These are phyloP conservation scores for Spondyliosoma cantharus DNA, from an alignment of 2,797 vertebrate genomes.

Conservation along the genomic window DNA sequence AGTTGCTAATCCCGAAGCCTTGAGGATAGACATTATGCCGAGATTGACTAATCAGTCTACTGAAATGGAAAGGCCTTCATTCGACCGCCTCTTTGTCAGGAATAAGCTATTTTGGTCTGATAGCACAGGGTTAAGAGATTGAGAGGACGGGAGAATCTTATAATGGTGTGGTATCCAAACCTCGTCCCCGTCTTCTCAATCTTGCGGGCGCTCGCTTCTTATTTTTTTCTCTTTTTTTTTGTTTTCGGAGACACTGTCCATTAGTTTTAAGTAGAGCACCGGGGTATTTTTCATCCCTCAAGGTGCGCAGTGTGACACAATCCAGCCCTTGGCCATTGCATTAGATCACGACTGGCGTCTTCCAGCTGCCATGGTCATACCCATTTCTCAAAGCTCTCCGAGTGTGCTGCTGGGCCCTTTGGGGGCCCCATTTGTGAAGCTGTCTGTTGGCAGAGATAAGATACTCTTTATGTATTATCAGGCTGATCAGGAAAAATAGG, in stretches of 20 bases:
- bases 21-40: conserved; percentile 74
- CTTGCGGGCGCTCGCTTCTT: conserved; percentile 42
- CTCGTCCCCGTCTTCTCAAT: conserved; percentile 63
- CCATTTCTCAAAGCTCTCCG: conserved; percentile 83
- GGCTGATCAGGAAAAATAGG: conserved; percentile 79
- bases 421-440: conserved; percentile 84
- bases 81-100: conserved; percentile 70
- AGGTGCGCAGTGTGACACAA: conserved; percentile 82
- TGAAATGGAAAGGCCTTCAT: conserved; percentile 78
- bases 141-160: conserved; percentile 62
- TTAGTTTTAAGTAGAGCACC: conserved; percentile 83
- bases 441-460: conserved; percentile 85
- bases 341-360: conserved; percentile 83
- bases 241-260: conserved; percentile 81
- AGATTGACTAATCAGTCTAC: conserved; percentile 80
- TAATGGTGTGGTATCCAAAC: conserved; percentile 68
- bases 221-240: conserved; percentile 52
- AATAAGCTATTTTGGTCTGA: conserved; percentile 74
- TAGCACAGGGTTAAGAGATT: conserved; percentile 65
- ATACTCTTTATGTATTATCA: conserved; percentile 82
- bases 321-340: conserved; percentile 81
- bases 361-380: conserved; percentile 81
- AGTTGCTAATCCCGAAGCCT: conserved; percentile 79
- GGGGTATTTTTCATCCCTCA: conserved; percentile 84
- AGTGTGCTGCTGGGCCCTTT: conserved; percentile 75